Evolutionary conservation across 2,888 invertebrate genomes (phyloP), one percentile per base, ranked within the genome.

Genomic region (Megamerina dolium): DNA sequence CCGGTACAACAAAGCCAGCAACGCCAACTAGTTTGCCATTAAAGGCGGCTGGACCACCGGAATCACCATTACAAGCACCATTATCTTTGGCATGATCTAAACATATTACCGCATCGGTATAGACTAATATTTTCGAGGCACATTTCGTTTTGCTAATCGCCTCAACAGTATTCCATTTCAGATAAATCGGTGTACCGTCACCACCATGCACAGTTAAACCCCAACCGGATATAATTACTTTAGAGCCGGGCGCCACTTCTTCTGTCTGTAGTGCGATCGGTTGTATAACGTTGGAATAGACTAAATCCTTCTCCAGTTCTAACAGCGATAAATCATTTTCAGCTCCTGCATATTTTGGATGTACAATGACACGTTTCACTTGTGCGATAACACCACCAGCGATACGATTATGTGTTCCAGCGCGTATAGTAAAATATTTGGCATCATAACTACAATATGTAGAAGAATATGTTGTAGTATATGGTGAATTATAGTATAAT

Each of bases 41-140:
- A 20, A 58, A 59, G 5, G 56, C 48, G 29, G 62, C 61, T 33
- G 60, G 59, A 31, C 60, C 61, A 36, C 63, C 62, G 30, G 60
- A 60, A 34, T 63, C 62, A 26, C 61, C 62, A 45, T 52, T 53
- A 41, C 63, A 63, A 16, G 51, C 51, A 17, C 55, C 55, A 17
- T 42, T 37, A n/a, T 43, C 41, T 6, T 27, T 23, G 5, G 31
- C 41, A 38, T 53, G 55, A n/a, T 41, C 41, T 21, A 55, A 46
- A 23, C 53, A 55, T 30, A 53, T 43, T 14, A 54, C 31, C 17
- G 51, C 40, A 37, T 40, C 36, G 1, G 29, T 16, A 31, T 14
- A 40, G 3, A 45, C 10, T 3, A 34, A 23, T 12, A 50, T 50
- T 31, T 46, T 50, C 3, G 35, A 17, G 8, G 38, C 29, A 37